phyloP scores from a whole-genome alignment of 2,113 vertebrate species.

The Tachysurus fulvidraco region DNA sequence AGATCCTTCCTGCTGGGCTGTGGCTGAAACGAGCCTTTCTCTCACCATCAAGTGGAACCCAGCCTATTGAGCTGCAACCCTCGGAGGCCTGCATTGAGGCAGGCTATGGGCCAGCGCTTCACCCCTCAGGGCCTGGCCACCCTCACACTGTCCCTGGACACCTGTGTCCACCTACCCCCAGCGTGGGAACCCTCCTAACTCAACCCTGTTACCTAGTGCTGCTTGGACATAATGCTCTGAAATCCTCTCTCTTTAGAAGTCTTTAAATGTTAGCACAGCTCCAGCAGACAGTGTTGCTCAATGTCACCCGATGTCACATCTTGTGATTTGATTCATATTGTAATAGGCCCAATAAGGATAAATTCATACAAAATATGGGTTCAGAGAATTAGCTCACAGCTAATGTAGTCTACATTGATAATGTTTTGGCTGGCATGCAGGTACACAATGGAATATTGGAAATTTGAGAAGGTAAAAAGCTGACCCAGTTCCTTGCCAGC shows the following conservation, averaged over 20 bases:
- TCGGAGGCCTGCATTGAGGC: conserved; percentile 89
- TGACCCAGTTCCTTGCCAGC: conserved; percentile 44
- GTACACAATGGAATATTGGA: conserved; percentile 1
- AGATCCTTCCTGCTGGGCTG: conserved; percentile 93
- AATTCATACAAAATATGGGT: neutral
- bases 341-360: neutral
- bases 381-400: neutral
- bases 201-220: conserved; percentile 66
- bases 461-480: conserved; percentile 46
- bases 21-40: conserved; percentile 90
- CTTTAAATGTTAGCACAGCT: neutral
- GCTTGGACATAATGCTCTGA: conserved; percentile 15
- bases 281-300: neutral
- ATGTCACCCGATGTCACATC: too few species aligned
- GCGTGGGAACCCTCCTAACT: conserved; percentile 69
- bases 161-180: conserved; percentile 79
- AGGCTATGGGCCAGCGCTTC: conserved; percentile 89
- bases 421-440: neutral
- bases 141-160: conserved; percentile 80
- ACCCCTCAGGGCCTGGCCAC: conserved; percentile 83
- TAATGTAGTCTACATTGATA: neutral
- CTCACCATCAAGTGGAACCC: conserved; percentile 95
- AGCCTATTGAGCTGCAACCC: conserved; percentile 87
- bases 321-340: neutral
- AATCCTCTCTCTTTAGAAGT: conserved; percentile 2